phyloP scores from a whole-genome alignment of 2,113 vertebrate species.

The Thunnus maccoyii region DNA sequence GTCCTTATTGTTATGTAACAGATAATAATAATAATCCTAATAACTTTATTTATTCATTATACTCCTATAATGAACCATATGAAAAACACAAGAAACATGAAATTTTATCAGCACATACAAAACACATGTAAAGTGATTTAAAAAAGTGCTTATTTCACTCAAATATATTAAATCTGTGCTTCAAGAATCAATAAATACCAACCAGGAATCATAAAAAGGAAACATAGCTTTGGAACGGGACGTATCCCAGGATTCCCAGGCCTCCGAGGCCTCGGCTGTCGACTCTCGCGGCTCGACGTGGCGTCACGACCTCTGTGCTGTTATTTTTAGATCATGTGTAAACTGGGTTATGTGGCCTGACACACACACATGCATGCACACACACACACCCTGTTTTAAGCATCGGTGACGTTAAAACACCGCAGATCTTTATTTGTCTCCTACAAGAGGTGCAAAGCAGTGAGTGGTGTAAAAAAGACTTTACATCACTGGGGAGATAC shows the following conservation, averaged over 20 bases:
- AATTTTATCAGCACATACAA: too few relatives aligned
- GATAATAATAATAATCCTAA: too few relatives aligned
- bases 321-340: slow-evolving; percentile 64
- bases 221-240: slow-evolving; percentile 13
- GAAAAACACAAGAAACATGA: too few relatives aligned
- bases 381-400: slow-evolving; percentile 3
- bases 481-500: slow-evolving; percentile 17
- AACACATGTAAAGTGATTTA: too few relatives aligned
- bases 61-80: too few relatives aligned
- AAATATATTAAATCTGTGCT: too few relatives aligned
- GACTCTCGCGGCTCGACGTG: background rate
- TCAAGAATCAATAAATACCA: fast-evolving
- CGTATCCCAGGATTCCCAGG: slow-evolving; percentile 61
- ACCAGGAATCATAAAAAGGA: background rate
- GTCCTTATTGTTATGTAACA: too few relatives aligned
- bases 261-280: background rate
- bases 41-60: too few relatives aligned
- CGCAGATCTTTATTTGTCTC: slow-evolving; percentile 36
- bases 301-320: slow-evolving; percentile 35
- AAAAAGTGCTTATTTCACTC: background rate
- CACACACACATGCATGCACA: slow-evolving; percentile 18
- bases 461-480: slow-evolving; percentile 25
- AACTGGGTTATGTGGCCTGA: slow-evolving; percentile 44
- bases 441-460: background rate
- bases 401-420: slow-evolving; percentile 46